Evolutionary conservation across 2,797 vertebrate species (phyloP).

Genomic region (Peromyscus aztecus): DNA sequence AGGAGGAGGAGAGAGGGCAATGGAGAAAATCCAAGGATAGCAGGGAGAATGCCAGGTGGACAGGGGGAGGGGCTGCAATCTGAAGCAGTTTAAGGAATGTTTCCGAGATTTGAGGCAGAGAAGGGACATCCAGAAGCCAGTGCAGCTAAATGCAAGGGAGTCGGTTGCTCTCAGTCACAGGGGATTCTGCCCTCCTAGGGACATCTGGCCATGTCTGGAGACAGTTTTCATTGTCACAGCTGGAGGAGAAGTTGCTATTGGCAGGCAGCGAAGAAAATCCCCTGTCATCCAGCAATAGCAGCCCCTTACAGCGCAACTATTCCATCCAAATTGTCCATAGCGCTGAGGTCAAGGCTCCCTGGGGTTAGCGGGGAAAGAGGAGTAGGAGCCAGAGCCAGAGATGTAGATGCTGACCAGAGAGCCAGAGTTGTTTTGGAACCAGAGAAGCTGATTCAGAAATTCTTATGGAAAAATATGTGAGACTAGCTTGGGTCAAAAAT

Average conservation of each 20-base stretch:
- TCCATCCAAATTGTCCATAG: not conserved
- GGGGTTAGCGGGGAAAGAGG: not conserved
- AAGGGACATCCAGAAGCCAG: not conserved
- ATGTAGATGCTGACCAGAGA: not conserved
- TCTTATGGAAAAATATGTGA: constrained; percentile 71
- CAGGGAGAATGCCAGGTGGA: not conserved
- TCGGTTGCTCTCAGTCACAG: not conserved
- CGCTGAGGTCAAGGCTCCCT: constrained; percentile 13
- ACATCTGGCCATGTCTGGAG: not conserved
- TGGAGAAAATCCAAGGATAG: not conserved
- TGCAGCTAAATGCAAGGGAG: not conserved
- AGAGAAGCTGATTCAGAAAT: constrained; percentile 74
- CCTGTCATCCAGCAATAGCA: not conserved
- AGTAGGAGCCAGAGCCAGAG: not conserved
- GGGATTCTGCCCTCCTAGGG: not conserved
- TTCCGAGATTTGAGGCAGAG: not conserved
- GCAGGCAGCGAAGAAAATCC: not conserved
- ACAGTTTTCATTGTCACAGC: not conserved
- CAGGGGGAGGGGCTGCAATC: not conserved
- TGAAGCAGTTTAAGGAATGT: not conserved
- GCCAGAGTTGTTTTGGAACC: constrained; percentile 17
- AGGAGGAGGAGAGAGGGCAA: not conserved
- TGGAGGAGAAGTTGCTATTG: not conserved
- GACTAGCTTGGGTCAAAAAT: not conserved
- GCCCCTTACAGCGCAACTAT: not conserved